phyloP scores from a whole-genome alignment of 2,888 invertebrate genomes.

The Volucella bombylans region DNA sequence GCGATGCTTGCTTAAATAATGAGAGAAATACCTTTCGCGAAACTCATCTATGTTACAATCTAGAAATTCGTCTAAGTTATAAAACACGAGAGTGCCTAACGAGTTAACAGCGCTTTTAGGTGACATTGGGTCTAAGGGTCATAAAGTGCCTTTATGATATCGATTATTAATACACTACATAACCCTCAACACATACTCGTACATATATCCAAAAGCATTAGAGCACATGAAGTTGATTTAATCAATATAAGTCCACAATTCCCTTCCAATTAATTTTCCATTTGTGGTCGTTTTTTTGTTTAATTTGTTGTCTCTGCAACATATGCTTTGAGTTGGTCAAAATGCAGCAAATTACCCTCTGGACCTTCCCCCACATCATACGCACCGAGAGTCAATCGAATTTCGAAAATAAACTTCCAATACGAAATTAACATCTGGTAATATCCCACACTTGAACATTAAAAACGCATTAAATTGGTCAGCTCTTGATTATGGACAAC shows the following conservation, averaged over 20 bases:
- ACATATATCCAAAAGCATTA: too few species aligned
- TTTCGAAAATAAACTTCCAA: slow-evolving; percentile 25
- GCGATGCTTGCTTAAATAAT: too few species aligned
- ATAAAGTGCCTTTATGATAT: too few species aligned
- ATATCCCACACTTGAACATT: slow-evolving; percentile 54
- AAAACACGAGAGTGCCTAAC: too few species aligned
- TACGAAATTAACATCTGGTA: slow-evolving; percentile 27
- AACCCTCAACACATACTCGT: too few species aligned
- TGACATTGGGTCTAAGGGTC: too few species aligned
- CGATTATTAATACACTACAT: too few species aligned
- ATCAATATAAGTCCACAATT: neutral
- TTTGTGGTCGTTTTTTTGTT: neutral
- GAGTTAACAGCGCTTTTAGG: too few species aligned
- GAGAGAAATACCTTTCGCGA: too few species aligned
- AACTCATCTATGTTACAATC: too few species aligned
- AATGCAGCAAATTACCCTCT: slow-evolving; percentile 3
- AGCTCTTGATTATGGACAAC: neutral
- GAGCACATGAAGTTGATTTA: neutral
- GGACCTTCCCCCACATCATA: slow-evolving; percentile 4
- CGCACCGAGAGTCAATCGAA: neutral
- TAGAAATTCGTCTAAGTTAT: too few species aligned
- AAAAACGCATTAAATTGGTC: slow-evolving; percentile 58
- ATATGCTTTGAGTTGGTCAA: neutral
- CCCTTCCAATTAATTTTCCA: neutral
- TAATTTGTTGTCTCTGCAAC: neutral